Conservation (phyloP, 2,888 invertebrate genomes). For the Lithophane leautieri region DNA sequence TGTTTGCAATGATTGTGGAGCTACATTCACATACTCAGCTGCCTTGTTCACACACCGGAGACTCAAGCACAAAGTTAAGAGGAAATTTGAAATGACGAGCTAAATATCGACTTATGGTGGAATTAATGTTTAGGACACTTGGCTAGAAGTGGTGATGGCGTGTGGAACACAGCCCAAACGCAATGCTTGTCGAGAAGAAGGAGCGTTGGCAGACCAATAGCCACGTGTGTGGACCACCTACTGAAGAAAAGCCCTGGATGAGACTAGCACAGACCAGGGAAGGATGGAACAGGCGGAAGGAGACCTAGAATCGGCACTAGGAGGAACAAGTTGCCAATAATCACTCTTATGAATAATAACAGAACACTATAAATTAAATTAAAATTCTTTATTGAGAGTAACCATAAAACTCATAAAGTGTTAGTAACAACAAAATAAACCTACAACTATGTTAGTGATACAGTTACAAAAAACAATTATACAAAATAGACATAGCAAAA, state of each 20-base stretch:
- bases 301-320: too few species aligned
- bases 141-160: neutral
- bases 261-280: neutral
- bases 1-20: conserved; percentile 11
- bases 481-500: too few species aligned
- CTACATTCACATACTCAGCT: conserved; percentile 4
- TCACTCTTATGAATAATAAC: too few species aligned
- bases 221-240: neutral
- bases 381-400: too few species aligned
- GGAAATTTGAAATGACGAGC: neutral
- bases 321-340: too few species aligned
- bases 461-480: too few species aligned
- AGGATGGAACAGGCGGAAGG: too few species aligned
- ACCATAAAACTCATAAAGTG: too few species aligned
- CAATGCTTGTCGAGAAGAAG: too few species aligned
- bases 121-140: neutral
- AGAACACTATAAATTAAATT: too few species aligned
- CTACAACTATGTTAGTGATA: too few species aligned
- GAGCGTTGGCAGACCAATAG: neutral
- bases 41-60: neutral
- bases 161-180: neutral
- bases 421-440: too few species aligned
- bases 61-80: conserved; percentile 7
- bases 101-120: neutral
- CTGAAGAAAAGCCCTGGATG: neutral